Evolutionary conservation across 2,888 invertebrate genomes (phyloP).

Genomic region (Melipona bicolor): DNA sequence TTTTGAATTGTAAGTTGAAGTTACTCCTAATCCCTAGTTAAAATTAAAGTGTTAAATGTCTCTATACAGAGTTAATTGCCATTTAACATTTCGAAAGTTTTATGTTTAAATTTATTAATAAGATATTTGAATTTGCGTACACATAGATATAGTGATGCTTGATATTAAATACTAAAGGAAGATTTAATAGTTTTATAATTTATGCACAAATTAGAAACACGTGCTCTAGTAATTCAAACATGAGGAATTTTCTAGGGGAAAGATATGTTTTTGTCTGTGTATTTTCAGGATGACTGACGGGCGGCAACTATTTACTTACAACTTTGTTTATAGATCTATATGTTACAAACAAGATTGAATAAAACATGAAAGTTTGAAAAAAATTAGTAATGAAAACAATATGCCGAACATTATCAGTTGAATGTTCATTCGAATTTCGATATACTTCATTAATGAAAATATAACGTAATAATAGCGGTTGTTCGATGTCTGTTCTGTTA

Average conservation of each 20-base stretch:
- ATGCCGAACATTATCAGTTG: slow-evolving; percentile 14
- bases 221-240: slow-evolving; percentile 8
- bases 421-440: slow-evolving; percentile 37
- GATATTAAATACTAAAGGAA: neutral
- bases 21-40: neutral
- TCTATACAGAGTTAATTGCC: neutral
- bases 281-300: slow-evolving; percentile 37
- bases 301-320: slow-evolving; percentile 30
- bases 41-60: neutral
- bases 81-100: neutral
- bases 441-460: slow-evolving; percentile 37
- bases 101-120: neutral
- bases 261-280: slow-evolving; percentile 8
- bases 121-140: too few relatives aligned
- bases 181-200: neutral
- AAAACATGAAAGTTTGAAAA: slow-evolving; percentile 9
- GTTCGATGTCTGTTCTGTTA: slow-evolving; percentile 19
- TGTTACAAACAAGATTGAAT: slow-evolving; percentile 12
- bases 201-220: neutral
- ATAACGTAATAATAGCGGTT: slow-evolving; percentile 18
- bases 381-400: slow-evolving; percentile 18
- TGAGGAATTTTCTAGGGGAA: slow-evolving; percentile 22
- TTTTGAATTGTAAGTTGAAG: neutral
- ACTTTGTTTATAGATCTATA: slow-evolving; percentile 34
- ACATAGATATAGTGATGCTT: neutral